Conservation (phyloP, 2,888 invertebrate genomes). For the Platynereis dumerilii region DNA sequence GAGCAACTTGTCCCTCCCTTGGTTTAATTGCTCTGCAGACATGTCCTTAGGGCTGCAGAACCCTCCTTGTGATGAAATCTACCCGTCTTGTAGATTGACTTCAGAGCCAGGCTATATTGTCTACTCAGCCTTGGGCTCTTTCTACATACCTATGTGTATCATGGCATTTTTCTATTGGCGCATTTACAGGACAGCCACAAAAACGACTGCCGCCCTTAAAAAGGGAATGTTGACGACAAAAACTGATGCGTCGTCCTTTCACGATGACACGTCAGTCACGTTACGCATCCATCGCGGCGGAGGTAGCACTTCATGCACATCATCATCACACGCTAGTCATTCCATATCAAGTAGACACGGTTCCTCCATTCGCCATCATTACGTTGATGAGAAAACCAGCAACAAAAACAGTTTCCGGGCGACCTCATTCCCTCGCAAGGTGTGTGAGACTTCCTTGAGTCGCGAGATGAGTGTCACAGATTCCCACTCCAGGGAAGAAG, state of each 20-base stretch:
- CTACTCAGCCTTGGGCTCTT: constrained; percentile 95
- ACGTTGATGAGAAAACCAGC: too few species aligned
- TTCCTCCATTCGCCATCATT: too few species aligned
- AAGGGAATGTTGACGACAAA: constrained; percentile 51
- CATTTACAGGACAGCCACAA: constrained; percentile 86
- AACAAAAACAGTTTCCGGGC: too few species aligned
- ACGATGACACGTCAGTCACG: constrained; percentile 68
- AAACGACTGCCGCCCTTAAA: constrained; percentile 56
- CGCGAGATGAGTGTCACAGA: too few species aligned
- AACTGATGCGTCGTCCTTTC: constrained; percentile 16
- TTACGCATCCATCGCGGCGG: constrained; percentile 86
- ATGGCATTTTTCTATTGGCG: constrained; percentile 98
- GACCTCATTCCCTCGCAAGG: too few species aligned
- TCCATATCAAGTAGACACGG: too few species aligned
- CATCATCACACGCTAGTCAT: too few species aligned
- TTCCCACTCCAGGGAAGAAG: too few species aligned
- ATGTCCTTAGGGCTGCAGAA: too few species aligned
- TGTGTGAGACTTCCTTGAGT: too few species aligned
- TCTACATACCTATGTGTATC: constrained; percentile 96
- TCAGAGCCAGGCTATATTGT: constrained; percentile 83
- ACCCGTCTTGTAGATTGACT: constrained; percentile 45
- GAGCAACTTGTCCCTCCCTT: too few species aligned
- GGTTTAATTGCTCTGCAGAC: too few species aligned
- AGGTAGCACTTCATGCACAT: constrained; percentile 4
- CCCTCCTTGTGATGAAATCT: background rate